phyloP scores from a whole-genome alignment of 1,140 invertebrate genomes.

The Catajapyx aquilonaris region DNA sequence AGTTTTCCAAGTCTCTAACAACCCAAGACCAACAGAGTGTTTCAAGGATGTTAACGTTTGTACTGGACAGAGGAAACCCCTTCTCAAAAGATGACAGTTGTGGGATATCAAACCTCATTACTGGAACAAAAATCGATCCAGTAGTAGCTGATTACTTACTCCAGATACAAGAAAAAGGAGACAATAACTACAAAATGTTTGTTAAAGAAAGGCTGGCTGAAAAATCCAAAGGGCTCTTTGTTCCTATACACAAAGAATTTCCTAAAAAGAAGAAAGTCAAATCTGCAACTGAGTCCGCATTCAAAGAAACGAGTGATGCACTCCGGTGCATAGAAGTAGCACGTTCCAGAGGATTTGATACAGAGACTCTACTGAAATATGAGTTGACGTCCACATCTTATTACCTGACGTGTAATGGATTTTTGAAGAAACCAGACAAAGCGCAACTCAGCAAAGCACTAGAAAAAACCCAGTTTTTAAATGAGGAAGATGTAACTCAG shows the following conservation, averaged over 20 bases:
- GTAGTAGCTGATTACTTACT: not conserved
- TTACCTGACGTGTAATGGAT: not conserved
- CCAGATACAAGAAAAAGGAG: not conserved
- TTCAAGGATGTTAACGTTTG: not conserved
- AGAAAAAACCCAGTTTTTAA: not conserved
- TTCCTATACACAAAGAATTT: not conserved
- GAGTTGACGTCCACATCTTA: constrained; percentile 2
- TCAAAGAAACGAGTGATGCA: not conserved
- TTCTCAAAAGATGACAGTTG: not conserved
- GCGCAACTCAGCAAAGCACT: not conserved
- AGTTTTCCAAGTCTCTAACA: constrained; percentile 1
- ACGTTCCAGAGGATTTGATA: not conserved
- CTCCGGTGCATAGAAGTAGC: constrained; percentile 2
- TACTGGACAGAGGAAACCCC: not conserved
- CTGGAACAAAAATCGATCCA: not conserved
- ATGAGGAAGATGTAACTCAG: not conserved
- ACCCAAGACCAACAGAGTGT: constrained; percentile 1
- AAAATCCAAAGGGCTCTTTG: not conserved
- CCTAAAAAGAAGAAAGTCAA: not conserved
- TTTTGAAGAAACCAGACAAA: not conserved
- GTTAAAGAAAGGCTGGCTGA: not conserved
- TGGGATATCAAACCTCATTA: not conserved
- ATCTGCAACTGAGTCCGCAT: not conserved
- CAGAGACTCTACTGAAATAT: not conserved
- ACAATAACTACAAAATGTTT: not conserved